phyloP scores from a whole-genome alignment of 2,797 vertebrate genomes.

The Arrhamphus sclerolepis region DNA sequence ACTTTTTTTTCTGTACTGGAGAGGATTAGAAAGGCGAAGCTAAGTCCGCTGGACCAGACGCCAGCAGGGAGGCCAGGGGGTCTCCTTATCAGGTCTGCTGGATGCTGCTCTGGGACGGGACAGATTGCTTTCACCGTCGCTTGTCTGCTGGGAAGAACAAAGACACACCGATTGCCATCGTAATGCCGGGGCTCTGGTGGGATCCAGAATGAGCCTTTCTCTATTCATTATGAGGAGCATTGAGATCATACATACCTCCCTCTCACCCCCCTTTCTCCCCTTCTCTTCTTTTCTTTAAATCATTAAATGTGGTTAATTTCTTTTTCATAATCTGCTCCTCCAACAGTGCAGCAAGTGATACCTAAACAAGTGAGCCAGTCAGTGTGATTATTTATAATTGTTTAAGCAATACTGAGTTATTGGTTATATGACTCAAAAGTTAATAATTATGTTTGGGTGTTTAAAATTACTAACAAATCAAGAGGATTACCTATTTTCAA shows the following conservation, averaged over 20 bases:
- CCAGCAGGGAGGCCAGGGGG: conserved; percentile 89
- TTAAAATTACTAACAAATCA: too few species aligned
- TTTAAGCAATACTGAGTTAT: too few species aligned
- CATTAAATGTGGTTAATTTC: conserved; percentile 88
- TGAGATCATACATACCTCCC: conserved; percentile 44
- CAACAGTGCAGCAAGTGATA: conserved; percentile 12
- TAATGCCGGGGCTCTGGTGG: conserved; percentile 88
- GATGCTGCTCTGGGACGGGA: conserved; percentile 91
- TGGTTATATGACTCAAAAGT: too few species aligned
- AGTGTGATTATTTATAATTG: too few species aligned
- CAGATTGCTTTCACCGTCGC: conserved; percentile 95
- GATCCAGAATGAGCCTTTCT: conserved; percentile 85
- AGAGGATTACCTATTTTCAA: too few species aligned
- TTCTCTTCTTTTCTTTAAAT: conserved; percentile 25
- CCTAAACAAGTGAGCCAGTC: background rate
- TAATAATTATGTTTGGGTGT: too few species aligned
- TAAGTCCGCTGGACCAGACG: conserved; percentile 93
- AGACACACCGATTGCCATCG: conserved; percentile 78
- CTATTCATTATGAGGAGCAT: conserved; percentile 83
- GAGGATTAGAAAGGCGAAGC: conserved; percentile 81
- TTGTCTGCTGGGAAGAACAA: conserved; percentile 90
- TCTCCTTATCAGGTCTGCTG: conserved; percentile 95
- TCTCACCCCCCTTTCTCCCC: background rate
- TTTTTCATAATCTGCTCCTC: conserved; percentile 45
- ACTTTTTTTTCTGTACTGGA: conserved; percentile 78